These are phyloP conservation scores for Macrochelys suwanniensis DNA, from an alignment of 2,797 vertebrate genomes.

Conservation along the genomic window DNA sequence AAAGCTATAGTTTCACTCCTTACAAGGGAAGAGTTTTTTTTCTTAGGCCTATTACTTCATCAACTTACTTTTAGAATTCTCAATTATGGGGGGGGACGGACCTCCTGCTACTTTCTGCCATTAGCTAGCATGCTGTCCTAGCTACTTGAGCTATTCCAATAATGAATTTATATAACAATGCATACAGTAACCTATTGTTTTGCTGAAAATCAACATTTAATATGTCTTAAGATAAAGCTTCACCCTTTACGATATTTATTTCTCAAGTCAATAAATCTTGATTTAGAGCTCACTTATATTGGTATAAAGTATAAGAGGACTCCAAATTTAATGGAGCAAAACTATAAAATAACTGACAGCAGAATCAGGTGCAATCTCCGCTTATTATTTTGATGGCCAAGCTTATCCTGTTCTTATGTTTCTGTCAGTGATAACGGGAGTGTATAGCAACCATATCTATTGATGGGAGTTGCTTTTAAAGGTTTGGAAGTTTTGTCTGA, in stretches of 20 bases:
- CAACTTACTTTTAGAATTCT: not conserved
- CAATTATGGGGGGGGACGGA: not conserved
- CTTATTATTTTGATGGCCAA: not conserved
- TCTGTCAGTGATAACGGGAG: not conserved
- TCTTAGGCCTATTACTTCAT: not conserved
- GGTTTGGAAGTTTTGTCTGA: not conserved
- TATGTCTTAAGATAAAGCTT: slow-evolving; percentile 35
- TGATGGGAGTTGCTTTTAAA: not conserved
- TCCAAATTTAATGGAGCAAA: not conserved
- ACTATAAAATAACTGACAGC: not conserved
- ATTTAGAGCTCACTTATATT: not conserved
- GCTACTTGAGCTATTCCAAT: not conserved
- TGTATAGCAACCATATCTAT: not conserved
- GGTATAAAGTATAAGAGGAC: not conserved
- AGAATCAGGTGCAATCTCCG: not conserved
- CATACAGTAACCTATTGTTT: not conserved
- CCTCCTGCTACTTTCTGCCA: not conserved
- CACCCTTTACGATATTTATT: not conserved
- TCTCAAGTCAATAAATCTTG: slow-evolving; percentile 27
- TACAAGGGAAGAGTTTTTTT: not conserved
- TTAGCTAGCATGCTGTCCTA: not conserved
- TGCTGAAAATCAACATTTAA: not conserved
- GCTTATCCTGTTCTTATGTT: not conserved
- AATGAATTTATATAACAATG: slow-evolving; percentile 4
- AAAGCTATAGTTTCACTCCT: not conserved